Base-by-base conservation (phyloP, 2,888 invertebrate species). In the Eurois occulta region DNA sequence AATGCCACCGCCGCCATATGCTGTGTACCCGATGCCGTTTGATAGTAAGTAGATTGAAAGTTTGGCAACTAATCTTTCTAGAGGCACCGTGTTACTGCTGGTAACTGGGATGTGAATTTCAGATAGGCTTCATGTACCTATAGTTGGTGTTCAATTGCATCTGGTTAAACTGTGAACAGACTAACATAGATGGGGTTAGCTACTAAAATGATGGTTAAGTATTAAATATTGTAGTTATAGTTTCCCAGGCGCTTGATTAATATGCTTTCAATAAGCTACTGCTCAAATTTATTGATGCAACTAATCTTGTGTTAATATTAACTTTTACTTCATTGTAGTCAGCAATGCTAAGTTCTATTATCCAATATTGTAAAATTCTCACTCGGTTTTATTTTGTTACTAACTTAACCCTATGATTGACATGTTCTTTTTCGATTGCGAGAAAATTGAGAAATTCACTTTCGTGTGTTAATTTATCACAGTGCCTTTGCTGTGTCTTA, bases 1-100 rank as follows among this genome's bases (percentile, higher is more conserved):
- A 83, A 87, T 96, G 71, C 95, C 95, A 0, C 96, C 96, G 1
- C 95, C 95, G 1, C 96, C 96, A 0, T 96, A 96, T 70, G 96
- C 96, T 0, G 92, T 96, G 43, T 96, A 96, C 77, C 95, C 92
- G 8, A 86, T 96, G 82, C 96, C 96, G 8, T 96, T 93, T 91
- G 96, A 96, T 70, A 95, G 96, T 96, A 90, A 92, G 95, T 92
- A 76, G 21, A 32, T 60, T 21, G 2, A 16, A 58, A 28, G 18
- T 60, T 21, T 21, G 10, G 18, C 21, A 32, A 10, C 58, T 18
- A 32, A 32, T 10, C 32, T 60, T 32, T 32, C 18, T 32, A 21
- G 21, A 35, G 18, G 60, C 62, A 60, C 21, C 10, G 21, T 32
- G 32, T 10, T 32, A 32, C 8, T 32, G 4, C 58, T 3, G 28